phyloP scores from a whole-genome alignment of 2,113 vertebrate species.

The Seriola quinqueradiata region DNA sequence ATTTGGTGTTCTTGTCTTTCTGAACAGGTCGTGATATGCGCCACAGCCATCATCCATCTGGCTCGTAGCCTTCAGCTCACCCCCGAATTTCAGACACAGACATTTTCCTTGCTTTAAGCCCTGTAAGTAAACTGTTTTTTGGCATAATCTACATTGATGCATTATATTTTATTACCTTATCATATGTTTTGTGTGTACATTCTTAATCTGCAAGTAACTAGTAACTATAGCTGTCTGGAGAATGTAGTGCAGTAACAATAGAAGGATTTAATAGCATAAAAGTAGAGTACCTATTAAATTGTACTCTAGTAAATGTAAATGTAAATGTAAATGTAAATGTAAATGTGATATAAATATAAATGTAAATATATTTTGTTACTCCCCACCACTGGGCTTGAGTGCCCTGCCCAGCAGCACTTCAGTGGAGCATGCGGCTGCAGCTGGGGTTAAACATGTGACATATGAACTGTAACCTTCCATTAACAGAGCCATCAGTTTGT shows the following conservation, averaged over 20 bases:
- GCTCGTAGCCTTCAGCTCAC: too few species aligned
- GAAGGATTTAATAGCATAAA: not conserved
- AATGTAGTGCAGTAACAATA: not conserved
- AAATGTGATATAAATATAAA: too few species aligned
- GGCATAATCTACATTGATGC: not conserved
- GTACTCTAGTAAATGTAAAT: too few species aligned
- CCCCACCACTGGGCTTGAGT: not conserved
- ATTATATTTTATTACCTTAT: too few species aligned
- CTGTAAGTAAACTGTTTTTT: not conserved
- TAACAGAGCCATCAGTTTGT: conserved; percentile 39
- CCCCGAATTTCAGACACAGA: too few species aligned
- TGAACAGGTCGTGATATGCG: too few species aligned
- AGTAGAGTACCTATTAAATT: not conserved
- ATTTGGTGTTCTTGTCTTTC: too few species aligned
- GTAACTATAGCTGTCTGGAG: not conserved
- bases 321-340: too few species aligned
- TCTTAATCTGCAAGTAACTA: not conserved
- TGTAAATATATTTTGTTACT: not conserved
- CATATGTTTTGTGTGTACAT: not conserved
- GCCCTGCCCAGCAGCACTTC: conserved; percentile 5
- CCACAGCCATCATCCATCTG: too few species aligned
- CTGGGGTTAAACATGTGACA: not conserved
- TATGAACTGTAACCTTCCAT: conserved; percentile 23
- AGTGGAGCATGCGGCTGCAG: conserved; percentile 5
- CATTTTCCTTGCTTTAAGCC: too few species aligned